Conservation (phyloP, 1,140 invertebrate species). For the Caenorhabditis briggsae region DNA sequence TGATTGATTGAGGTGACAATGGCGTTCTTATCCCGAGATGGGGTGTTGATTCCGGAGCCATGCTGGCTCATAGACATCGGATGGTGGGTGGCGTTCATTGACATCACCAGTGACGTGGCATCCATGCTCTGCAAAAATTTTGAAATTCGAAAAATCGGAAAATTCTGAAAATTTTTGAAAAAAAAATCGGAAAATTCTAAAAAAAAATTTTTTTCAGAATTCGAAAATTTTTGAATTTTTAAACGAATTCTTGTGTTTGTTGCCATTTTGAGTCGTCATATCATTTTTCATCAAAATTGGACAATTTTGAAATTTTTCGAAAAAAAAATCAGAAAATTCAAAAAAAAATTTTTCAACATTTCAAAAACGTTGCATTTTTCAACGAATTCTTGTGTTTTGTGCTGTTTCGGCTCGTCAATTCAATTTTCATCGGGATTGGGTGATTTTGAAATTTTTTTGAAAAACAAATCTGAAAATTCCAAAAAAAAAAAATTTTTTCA, state of each 20-base stretch:
- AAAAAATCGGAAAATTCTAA: background rate
- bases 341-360: no score
- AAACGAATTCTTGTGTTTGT: no score
- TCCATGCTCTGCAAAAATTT: constrained; percentile 61
- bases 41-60: constrained; percentile 65
- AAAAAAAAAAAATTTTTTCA: background rate
- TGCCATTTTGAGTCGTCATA: no score
- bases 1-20: constrained; percentile 63
- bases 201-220: background rate
- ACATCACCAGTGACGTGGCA: constrained; percentile 73
- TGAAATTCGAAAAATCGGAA: background rate
- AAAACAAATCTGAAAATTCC: background rate
- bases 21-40: constrained; percentile 59
- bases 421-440: background rate
- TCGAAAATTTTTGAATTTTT: no score
- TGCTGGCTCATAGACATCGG: constrained; percentile 70
- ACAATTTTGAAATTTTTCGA: no score
- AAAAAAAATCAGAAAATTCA: no score
- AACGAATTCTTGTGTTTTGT: no score
- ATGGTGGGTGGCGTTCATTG: constrained; percentile 66
- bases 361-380: no score
- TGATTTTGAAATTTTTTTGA: background rate
- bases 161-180: background rate
- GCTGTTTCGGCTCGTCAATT: no score
- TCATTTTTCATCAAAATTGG: no score